A percentile compares a stretch with the other conserved stretches of the same genome.
These are phyloP conservation scores for Chaetorhynchus papuensis DNA, from an alignment of 2,113 vertebrate genomes.

Conservation along the genomic window DNA sequence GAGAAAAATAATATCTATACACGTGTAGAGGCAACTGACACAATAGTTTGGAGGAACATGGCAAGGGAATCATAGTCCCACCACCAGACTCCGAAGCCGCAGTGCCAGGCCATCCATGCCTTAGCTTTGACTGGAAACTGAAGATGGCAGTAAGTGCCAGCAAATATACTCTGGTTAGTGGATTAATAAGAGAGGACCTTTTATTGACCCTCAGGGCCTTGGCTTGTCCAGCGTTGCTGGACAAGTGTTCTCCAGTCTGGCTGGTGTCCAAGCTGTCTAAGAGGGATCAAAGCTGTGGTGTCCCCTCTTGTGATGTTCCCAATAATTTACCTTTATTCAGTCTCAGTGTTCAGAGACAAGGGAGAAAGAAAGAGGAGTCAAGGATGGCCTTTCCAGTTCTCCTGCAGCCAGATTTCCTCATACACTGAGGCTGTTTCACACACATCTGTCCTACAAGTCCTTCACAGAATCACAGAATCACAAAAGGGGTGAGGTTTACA, in stretches of 20 bases:
- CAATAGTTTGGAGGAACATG: background rate
- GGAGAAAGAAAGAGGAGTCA: background rate
- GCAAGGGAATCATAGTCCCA: background rate
- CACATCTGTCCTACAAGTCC: background rate
- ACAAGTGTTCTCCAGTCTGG: background rate
- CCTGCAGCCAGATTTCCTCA: background rate
- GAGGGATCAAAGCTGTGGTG: background rate
- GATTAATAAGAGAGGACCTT: background rate
- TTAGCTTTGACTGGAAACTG: slow-evolving; percentile 26
- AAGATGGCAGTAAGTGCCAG: slow-evolving; percentile 41
- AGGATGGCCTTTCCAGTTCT: background rate
- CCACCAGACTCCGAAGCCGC: background rate
- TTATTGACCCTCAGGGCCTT: background rate
- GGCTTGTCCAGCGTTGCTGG: background rate
- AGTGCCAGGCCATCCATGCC: background rate
- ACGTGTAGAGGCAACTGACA: fast-evolving
- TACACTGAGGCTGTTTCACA: background rate
- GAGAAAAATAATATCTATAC: background rate
- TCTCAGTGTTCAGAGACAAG: background rate
- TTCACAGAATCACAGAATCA: background rate
- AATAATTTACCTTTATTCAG: background rate
- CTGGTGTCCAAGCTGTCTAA: background rate
- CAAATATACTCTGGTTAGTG: background rate
- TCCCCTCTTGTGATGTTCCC: background rate
- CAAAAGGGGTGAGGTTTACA: background rate